Conservation (phyloP, 1,140 invertebrate genomes). For the Hylaeus volcanicus region DNA sequence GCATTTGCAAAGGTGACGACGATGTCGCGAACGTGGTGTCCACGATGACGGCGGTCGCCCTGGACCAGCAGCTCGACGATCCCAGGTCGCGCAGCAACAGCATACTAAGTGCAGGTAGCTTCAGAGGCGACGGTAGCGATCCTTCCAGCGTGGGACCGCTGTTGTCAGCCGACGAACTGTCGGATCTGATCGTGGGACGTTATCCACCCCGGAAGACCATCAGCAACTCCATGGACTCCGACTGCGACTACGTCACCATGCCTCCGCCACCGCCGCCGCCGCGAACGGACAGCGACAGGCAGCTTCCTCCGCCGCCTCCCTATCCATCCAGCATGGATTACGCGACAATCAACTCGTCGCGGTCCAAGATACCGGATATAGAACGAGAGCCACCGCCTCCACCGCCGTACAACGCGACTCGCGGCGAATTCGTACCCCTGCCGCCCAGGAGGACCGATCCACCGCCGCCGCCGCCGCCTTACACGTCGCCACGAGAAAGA, state of each 20-base stretch:
- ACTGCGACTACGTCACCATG: slow-evolving; percentile 93
- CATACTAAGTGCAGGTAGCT: slow-evolving; percentile 88
- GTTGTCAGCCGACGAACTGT: slow-evolving; percentile 89
- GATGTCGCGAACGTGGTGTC: slow-evolving; percentile 60
- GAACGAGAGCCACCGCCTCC: slow-evolving; percentile 69
- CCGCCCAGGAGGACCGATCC: slow-evolving; percentile 71
- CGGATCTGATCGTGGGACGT: slow-evolving; percentile 89
- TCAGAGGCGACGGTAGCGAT: slow-evolving; percentile 92
- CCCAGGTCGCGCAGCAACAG: slow-evolving; percentile 85
- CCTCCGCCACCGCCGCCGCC: slow-evolving; percentile 85
- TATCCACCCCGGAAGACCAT: slow-evolving; percentile 91
- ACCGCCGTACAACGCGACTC: slow-evolving; percentile 71
- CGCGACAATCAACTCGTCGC: slow-evolving; percentile 63
- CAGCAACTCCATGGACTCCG: slow-evolving; percentile 90
- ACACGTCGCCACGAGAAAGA: slow-evolving; percentile 70
- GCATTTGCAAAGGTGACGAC: slow-evolving; percentile 72
- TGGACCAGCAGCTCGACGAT: slow-evolving; percentile 70
- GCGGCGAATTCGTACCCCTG: slow-evolving; percentile 71
- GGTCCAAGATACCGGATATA: slow-evolving; percentile 56
- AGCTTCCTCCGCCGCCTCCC: slow-evolving; percentile 73
- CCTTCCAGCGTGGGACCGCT: slow-evolving; percentile 89
- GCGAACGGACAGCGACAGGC: slow-evolving; percentile 83
- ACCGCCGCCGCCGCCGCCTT: slow-evolving; percentile 74
- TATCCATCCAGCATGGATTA: slow-evolving; percentile 71
- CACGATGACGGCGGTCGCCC: slow-evolving; percentile 19